Base-by-base conservation (phyloP, 64 coral and sea anemone genomes). In the Montipora cactus region DNA sequence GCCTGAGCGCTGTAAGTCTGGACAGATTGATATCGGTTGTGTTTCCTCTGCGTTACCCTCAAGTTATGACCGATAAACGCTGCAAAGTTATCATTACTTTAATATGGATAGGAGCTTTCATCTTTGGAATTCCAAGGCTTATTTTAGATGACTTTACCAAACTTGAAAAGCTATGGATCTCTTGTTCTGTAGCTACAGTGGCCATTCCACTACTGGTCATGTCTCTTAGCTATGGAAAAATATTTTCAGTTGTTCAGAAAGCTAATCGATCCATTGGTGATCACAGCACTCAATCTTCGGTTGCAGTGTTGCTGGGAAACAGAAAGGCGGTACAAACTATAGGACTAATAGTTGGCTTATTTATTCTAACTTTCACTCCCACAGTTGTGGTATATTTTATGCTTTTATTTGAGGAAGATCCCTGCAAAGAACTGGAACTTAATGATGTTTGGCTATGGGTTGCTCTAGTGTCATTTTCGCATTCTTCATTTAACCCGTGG, bases 401-500 rank as follows among this genome's bases (percentile, higher is more conserved):
- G 87, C 87, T 89, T 89, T 67, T 89, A 48, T 77, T 79, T 4
- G 87, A 77, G 23, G 51, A 77, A 8, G 87, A 89, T 21, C 14
- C 58, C 9, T 89, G 87, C 11, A 76, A 61, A 22, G 72, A 89
- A 16, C 44, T 77, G 1, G 7, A n/a, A 18, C 72, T 89, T 3
- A 89, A 89, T 61, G 37, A 77, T 52, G 50, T 77, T 16, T 89
- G 87, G 87, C 12, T 47, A 8, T 89, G 87, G 87, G 76, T 89
- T 37, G 87, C 87, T 3, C 52, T 89, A 48, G 87, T 89, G 3
- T 77, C 87, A 0, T 89, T 89, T 13, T 44, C 74, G 19, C 87
- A 89, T 78, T 89, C 87, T 46, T 19, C 87, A 4, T 46, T 66
- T 21, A 89, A 89, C 20, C 87, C 87, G 77, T 89, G 87, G 87